These are phyloP conservation scores for Falcunculus frontatus DNA, from an alignment of 2,113 vertebrate species.

Conservation along the genomic window DNA sequence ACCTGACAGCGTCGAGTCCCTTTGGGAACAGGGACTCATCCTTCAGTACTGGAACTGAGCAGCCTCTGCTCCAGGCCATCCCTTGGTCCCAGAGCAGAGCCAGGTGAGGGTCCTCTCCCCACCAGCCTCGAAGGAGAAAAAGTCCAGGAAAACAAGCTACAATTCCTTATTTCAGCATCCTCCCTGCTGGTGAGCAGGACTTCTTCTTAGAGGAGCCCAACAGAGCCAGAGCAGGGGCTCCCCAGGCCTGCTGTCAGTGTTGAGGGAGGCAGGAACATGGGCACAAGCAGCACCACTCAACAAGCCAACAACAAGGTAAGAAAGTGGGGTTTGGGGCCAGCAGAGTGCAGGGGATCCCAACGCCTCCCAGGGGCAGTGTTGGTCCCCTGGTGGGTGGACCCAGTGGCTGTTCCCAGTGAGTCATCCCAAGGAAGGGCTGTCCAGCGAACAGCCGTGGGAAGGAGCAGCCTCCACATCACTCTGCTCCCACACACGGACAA, in stretches of 20 bases:
- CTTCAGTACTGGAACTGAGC: not conserved
- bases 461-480: rapidly evolving
- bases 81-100: not conserved
- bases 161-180: not conserved
- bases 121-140: not conserved
- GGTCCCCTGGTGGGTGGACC: too few species aligned
- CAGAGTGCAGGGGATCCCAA: not conserved
- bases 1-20: not conserved
- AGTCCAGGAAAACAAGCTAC: not conserved
- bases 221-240: not conserved
- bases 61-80: not conserved
- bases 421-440: not conserved
- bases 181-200: not conserved
- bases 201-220: not conserved
- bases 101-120: not conserved
- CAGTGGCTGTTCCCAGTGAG: rapidly evolving
- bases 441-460: not conserved
- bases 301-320: not conserved
- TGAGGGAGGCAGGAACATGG: not conserved
- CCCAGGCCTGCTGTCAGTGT: not conserved
- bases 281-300: not conserved
- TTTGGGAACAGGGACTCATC: not conserved
- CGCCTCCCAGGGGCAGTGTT: not conserved
- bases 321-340: not conserved
- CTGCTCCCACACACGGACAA: rapidly evolving